Percentiles rank a stretch among this genome's conserved stretches.
phyloP scores from a whole-genome alignment of 2,113 vertebrate genomes.

The Pelecanoides urinatrix region DNA sequence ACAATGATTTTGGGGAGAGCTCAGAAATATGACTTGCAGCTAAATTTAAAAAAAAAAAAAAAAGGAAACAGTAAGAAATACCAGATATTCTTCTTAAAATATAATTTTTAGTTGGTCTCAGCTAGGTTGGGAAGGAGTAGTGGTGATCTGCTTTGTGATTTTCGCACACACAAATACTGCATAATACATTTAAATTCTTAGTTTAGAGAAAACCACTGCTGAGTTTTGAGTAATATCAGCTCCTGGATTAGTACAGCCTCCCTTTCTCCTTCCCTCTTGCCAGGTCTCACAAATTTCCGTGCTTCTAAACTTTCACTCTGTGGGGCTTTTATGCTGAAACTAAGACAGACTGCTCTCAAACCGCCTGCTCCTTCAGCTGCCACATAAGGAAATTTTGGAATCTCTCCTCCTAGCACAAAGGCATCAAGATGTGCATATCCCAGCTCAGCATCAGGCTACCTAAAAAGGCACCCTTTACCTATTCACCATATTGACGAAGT shows the following conservation, averaged over 20 bases:
- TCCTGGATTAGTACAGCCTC: not conserved
- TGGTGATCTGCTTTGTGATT: not conserved
- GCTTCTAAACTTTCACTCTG: not conserved
- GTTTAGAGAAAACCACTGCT: not conserved
- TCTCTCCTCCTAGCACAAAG: not conserved
- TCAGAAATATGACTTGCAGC: not conserved
- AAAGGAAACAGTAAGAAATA: not conserved
- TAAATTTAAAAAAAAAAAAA: not conserved
- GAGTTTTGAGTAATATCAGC: not conserved
- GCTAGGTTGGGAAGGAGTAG: not conserved
- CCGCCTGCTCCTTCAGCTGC: not conserved
- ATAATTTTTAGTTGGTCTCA: not conserved
- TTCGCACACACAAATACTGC: not conserved
- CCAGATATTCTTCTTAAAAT: not conserved
- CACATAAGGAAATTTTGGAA: not conserved
- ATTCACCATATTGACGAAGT: not conserved
- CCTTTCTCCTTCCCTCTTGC: not conserved
- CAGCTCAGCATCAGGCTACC: too few species aligned
- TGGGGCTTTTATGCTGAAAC: not conserved
- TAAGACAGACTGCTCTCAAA: not conserved
- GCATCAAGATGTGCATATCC: fast-evolving
- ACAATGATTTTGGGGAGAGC: not conserved
- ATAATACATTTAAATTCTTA: not conserved
- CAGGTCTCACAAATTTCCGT: not conserved
- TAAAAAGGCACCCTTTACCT: not conserved